Base-by-base conservation (phyloP, 2,888 invertebrate species). In the Trilocha varians region DNA sequence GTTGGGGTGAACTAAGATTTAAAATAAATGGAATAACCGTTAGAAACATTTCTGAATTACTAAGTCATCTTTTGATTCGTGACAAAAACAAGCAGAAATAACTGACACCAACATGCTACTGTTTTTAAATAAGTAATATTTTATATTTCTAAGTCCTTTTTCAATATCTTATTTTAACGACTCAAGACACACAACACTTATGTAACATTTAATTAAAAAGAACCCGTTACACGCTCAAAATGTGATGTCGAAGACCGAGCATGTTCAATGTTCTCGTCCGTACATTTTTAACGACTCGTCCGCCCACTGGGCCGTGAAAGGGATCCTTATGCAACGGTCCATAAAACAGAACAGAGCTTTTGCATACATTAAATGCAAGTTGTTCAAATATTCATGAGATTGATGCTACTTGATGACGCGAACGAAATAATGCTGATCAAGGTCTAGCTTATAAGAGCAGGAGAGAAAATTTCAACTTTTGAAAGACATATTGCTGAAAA, bases 1-100 rank as follows among this genome's bases (percentile, higher is more conserved):
- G 62, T 56, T 59, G 51, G 53, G 50, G 46, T 46, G 38, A 40
- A 56, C 59, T 41, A 2, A 14, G 49, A 57, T 36, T 3, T 48
- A 40, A 2, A 40, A 5, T 34, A 41, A 38, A 49, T 57, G 39
- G 64, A 42, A 17, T 25, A 4, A 9, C 25, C 11, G n/a, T n/a
- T n/a, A n/a, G n/a, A n/a, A n/a, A n/a, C n/a, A n/a, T n/a, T n/a
- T n/a, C n/a, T n/a, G n/a, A n/a, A n/a, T n/a, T n/a, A n/a, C n/a
- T n/a, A n/a, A n/a, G n/a, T n/a, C n/a, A n/a, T n/a, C n/a, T n/a
- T n/a, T n/a, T n/a, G n/a, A n/a, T n/a, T n/a, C n/a, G n/a, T n/a
- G n/a, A n/a, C n/a, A n/a, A n/a, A n/a, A n/a, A n/a, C n/a, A n/a
- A n/a, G n/a, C n/a, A n/a, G n/a, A n/a, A n/a, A n/a, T n/a, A n/a